Evolutionary conservation across 1,140 invertebrate species (phyloP).

Genomic region (Anastatus disparis): DNA sequence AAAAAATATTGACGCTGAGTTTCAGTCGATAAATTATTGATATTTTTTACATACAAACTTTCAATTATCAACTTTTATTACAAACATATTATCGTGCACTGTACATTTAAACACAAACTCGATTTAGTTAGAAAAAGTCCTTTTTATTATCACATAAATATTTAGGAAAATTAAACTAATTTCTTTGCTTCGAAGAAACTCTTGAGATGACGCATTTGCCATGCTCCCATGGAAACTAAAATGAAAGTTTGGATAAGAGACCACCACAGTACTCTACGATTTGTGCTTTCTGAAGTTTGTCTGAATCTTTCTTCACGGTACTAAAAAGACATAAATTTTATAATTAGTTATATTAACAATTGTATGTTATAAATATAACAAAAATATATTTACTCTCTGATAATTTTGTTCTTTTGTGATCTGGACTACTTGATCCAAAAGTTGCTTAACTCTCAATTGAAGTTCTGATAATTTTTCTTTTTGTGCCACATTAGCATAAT

Average conservation of each 20-base stretch:
- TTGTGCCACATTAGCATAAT: constrained; percentile 96
- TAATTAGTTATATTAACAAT: constrained; percentile 4
- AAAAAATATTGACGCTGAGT: not conserved
- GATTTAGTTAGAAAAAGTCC: constrained; percentile 26
- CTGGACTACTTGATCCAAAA: constrained; percentile 98
- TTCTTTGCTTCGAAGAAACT: constrained; percentile 99
- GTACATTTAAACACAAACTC: constrained; percentile 35
- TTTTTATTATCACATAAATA: constrained; percentile 9
- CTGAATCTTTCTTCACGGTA: constrained; percentile 98
- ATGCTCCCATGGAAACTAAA: constrained; percentile 92
- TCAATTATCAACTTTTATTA: constrained; percentile 28
- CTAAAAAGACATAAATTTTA: constrained; percentile 68
- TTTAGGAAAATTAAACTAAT: constrained; percentile 80
- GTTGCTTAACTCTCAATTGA: constrained; percentile 93
- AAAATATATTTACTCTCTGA: constrained; percentile 81
- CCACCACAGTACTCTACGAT: constrained; percentile 98
- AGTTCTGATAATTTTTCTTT: constrained; percentile 98
- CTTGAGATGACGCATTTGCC: constrained; percentile 99
- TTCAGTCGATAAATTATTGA: constrained; percentile 23
- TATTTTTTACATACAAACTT: constrained; percentile 18
- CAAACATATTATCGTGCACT: constrained; percentile 22
- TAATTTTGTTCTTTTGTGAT: constrained; percentile 99
- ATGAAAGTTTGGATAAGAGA: constrained; percentile 92
- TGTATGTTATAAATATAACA: not conserved
- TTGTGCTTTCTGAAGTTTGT: constrained; percentile 97